Evolutionary conservation across 2,797 vertebrate species (phyloP).

Genomic region (Miichthys miiuy): DNA sequence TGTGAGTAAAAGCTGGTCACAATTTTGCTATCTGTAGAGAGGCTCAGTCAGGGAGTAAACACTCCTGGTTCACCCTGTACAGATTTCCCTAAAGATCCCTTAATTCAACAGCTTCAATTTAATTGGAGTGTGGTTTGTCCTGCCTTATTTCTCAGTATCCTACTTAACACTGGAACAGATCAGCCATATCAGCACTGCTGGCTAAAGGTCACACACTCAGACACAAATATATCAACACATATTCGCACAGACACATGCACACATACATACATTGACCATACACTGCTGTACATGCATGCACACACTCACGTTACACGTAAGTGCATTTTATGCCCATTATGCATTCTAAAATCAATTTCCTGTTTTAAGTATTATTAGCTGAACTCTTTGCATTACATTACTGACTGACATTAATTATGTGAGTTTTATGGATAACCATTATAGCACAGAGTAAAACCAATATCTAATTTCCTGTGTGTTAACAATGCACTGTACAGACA

Average conservation of each 20-base stretch:
- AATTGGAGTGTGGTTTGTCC: slow-evolving; percentile 77
- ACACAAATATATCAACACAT: slow-evolving; percentile 23
- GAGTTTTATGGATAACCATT: slow-evolving; percentile 66
- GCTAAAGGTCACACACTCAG: slow-evolving; percentile 50
- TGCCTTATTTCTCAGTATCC: slow-evolving; percentile 61
- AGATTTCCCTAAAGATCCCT: slow-evolving; percentile 75
- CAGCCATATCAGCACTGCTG: slow-evolving; percentile 54
- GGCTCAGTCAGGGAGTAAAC: slow-evolving; percentile 42
- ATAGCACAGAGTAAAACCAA: slow-evolving; percentile 55
- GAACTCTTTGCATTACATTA: slow-evolving; percentile 55
- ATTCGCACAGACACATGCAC: not conserved
- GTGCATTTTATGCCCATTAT: slow-evolving; percentile 23
- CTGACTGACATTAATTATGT: slow-evolving; percentile 59
- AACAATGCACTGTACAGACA: slow-evolving; percentile 36
- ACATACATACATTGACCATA: not conserved
- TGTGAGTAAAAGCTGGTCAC: slow-evolving; percentile 52
- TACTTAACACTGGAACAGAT: slow-evolving; percentile 66
- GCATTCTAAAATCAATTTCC: slow-evolving; percentile 68
- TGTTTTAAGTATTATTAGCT: slow-evolving; percentile 63
- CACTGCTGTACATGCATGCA: not conserved
- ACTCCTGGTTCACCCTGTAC: slow-evolving; percentile 45
- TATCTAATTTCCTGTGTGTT: slow-evolving; percentile 70
- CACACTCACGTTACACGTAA: slow-evolving; percentile 15
- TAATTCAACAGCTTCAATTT: slow-evolving; percentile 76
- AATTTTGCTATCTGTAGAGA: slow-evolving; percentile 35